Percentiles rank a stretch among this genome's conserved stretches.
These are phyloP conservation scores for Neogale vison DNA, from an alignment of 2,113 vertebrate species.

Conservation along the genomic window DNA sequence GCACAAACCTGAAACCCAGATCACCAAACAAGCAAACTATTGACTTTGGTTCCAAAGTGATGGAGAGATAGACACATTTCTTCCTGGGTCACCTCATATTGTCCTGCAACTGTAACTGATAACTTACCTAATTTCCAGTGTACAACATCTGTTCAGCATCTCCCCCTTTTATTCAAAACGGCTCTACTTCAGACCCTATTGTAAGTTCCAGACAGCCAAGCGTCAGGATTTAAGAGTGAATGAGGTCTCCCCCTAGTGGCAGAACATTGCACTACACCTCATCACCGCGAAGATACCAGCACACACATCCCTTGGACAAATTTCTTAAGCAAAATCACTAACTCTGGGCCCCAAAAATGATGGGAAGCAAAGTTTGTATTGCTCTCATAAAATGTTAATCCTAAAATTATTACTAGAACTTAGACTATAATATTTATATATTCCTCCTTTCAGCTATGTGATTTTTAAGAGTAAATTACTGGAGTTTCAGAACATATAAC, in stretches of 20 bases:
- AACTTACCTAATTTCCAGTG: not conserved
- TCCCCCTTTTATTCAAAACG: not conserved
- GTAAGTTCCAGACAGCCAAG: not conserved
- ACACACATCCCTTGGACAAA: not conserved
- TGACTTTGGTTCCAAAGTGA: not conserved
- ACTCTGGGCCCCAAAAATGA: not conserved
- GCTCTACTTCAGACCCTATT: no score
- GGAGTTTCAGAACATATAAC: not conserved
- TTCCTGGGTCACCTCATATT: no score
- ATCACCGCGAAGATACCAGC: accelerated
- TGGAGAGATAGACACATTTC: not conserved
- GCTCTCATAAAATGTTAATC: not conserved
- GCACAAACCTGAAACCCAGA: not conserved
- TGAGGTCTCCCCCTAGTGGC: not conserved
- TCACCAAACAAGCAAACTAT: not conserved
- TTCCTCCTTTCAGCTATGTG: not conserved
- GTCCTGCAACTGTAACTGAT: not conserved
- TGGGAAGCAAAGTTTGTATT: not conserved
- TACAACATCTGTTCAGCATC: not conserved
- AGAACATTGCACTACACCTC: accelerated
- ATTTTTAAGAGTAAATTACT: not conserved
- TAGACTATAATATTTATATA: not conserved
- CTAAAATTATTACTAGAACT: not conserved
- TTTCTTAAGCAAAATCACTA: not conserved
- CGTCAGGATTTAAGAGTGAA: not conserved